Conservation (phyloP, 2,888 invertebrate genomes). For the Plebejus anna region DNA sequence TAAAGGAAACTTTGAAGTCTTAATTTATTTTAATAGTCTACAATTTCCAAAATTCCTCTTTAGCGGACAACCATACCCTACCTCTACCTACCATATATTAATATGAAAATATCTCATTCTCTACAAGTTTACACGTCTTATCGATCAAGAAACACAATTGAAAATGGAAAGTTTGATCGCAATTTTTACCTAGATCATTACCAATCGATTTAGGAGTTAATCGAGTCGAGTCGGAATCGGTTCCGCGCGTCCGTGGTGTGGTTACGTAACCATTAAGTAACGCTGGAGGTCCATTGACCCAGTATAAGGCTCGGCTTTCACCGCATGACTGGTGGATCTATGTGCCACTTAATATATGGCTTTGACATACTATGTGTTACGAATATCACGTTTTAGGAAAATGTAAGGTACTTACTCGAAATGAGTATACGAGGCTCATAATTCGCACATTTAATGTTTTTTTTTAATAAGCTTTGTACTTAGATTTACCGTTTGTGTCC, state of each 20-base stretch:
- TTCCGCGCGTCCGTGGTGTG: neutral
- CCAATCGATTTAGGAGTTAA: neutral
- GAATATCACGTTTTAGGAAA: neutral
- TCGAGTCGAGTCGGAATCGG: neutral
- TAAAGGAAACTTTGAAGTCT: neutral
- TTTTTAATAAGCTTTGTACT: too few relatives aligned
- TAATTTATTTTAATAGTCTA: neutral
- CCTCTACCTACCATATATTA: too few relatives aligned
- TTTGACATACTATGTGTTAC: neutral
- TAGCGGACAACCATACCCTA: too few relatives aligned
- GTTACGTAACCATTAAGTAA: conserved; percentile 5
- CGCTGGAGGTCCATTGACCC: conserved; percentile 11
- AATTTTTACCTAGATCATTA: neutral
- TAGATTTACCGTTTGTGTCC: too few relatives aligned
- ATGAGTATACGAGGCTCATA: too few relatives aligned
- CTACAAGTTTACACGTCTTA: neutral
- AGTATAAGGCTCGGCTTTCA: conserved; percentile 7
- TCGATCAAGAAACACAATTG: neutral
- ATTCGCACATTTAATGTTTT: too few relatives aligned
- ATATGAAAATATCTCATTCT: neutral
- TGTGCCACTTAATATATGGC: neutral
- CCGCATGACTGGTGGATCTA: neutral
- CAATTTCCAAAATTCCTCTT: neutral
- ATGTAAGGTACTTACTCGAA: neutral
- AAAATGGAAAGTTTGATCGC: neutral